Base-by-base conservation (phyloP, 2,888 invertebrate genomes). In the Drosophila fulvimacula region DNA sequence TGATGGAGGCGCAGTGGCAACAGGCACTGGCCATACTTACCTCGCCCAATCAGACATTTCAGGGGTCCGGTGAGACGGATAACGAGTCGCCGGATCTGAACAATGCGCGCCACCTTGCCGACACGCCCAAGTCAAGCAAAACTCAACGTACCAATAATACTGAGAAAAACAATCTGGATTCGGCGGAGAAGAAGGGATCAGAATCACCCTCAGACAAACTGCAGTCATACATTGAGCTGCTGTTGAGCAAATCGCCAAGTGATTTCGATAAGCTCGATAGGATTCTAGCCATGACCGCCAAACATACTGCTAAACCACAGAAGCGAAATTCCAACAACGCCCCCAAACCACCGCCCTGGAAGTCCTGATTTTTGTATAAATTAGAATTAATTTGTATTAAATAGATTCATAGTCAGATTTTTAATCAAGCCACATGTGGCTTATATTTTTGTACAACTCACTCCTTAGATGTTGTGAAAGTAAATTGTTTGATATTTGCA, bases 1-100 rank as follows among this genome's bases (percentile, higher is more conserved):
- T 96, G 0, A 96, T 97, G 96, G 95, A 97, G 92, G 94, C 94
- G 10, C 96, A 97, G 90, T 96, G 96, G 96, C 93, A 95, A 39
- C 96, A 96, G 90, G 96, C 96, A 2, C 92, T 96, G 38, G 94
- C 94, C 79, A 95, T 96, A 67, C 94, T 96, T 56, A 94, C 95
- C 9, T 91, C 91, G 11, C 92, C 92, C n/a, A 91, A 79, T 78
- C 79, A 84, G 15, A 81, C 81, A n/a, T 44, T 58, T 15, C 69
- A 77, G 32, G n/a, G 55, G 48, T n/a, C 59, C 7, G 60, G 66
- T 15, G 76, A 82, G 15, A 79, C 79, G 6, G 81, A 84, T 17
- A 69, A 41, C 10, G 89, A 90, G 34, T 87, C 89, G 0, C 81
- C 85, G 0, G 88, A 88, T 17, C 64, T 81, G 0, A 82, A 90